Conservation (phyloP, 2,888 invertebrate species). For the Pinctada fucata region DNA sequence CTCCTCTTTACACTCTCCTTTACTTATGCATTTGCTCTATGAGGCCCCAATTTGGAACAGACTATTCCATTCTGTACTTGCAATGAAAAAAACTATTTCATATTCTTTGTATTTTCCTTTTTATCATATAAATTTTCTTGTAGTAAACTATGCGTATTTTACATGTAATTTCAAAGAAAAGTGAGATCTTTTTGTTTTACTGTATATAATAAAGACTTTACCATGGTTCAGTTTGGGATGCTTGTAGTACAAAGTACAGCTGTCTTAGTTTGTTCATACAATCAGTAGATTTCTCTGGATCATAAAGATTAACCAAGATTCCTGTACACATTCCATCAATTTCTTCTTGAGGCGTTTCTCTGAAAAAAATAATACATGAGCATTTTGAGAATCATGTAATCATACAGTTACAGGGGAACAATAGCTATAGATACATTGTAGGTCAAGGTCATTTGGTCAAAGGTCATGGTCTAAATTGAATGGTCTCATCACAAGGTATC, state of each 20-base stretch:
- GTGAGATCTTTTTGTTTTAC: background rate
- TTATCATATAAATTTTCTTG: too few relatives aligned
- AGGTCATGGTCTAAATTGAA: too few relatives aligned
- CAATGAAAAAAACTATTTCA: too few relatives aligned
- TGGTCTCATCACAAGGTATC: too few relatives aligned
- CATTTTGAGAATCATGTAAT: background rate
- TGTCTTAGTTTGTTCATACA: conserved; percentile 59
- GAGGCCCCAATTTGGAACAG: too few relatives aligned
- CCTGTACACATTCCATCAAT: conserved; percentile 57
- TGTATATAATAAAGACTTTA: conserved; percentile 32
- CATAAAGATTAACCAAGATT: conserved; percentile 52
- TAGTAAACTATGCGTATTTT: background rate
- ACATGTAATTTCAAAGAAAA: conserved; percentile 1
- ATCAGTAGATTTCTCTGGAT: conserved; percentile 60
- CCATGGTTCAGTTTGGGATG: conserved; percentile 57
- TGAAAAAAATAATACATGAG: conserved; percentile 36
- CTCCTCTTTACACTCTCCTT: too few relatives aligned
- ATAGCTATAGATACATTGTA: too few relatives aligned
- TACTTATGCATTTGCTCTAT: too few relatives aligned
- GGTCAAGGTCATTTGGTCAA: too few relatives aligned
- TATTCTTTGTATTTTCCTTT: too few relatives aligned
- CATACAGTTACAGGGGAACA: too few relatives aligned
- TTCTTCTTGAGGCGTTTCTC: conserved; percentile 64
- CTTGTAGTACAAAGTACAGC: conserved; percentile 64
- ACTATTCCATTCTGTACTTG: too few relatives aligned